Base-by-base conservation (phyloP, 2,113 vertebrate species). In the Motacilla alba region DNA sequence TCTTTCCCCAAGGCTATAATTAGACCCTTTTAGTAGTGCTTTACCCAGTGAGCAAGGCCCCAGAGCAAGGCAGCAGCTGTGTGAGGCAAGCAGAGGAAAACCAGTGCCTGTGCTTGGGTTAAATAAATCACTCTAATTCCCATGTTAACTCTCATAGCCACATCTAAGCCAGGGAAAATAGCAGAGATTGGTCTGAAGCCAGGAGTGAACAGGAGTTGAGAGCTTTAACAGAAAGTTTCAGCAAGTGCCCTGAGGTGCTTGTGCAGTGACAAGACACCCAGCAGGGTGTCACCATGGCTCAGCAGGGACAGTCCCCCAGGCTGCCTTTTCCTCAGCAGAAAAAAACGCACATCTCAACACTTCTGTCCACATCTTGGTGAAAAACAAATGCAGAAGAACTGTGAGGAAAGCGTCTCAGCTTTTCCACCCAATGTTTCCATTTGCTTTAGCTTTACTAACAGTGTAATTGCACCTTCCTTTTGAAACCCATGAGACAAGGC, bases 61-160 rank as follows among this genome's bases (percentile, higher is more conserved):
- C 73, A 53, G 67, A 80, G 59, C 17, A 37, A 69, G 72, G 76
- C 78, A 83, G 78, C 66, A 60, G 63, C 82, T 82, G 35, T 14
- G 15, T 12, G 43, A 91, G 66, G 74, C 81, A 79, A 79, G 59
- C 52, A 81, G 49, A 72, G 27, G 55, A 82, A 85, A 72, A 77
- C 0, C 30, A 77, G 59, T 24, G 30, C 33, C 86, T 55, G 53
- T 49, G 35, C 86, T 84, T 37, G 33, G 58, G 15, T 87, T 84
- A 44, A 96, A 89, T 91, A 91, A 96, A 94, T 94, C 96, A 90
- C 50, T 52, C 28, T 18, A 84, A 85, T 96, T 95, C 74, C 70
- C 78, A 62, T 8, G 66, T 46, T 87, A 84, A 87, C n/a, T 84
- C 66, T 49, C 83, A 55, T 12, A 89, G 87, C 73, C 63, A 89